phyloP scores from a whole-genome alignment of 2,113 vertebrate genomes.

The Datnioides undecimradiatus region DNA sequence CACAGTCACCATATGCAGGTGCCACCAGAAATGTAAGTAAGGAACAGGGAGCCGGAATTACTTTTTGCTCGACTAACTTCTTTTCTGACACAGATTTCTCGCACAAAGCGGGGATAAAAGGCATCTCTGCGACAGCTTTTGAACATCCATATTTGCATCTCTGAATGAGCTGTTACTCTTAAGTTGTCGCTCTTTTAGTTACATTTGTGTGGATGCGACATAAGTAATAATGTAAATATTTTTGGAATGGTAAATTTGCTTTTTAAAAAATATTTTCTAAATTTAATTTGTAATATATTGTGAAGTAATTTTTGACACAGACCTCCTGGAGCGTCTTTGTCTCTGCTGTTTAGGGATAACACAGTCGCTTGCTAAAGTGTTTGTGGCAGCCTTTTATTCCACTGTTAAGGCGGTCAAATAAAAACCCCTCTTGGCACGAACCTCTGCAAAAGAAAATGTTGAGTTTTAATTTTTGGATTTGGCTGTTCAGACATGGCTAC shows the following conservation, averaged over 20 bases:
- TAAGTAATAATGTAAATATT: not conserved
- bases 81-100: conserved; percentile 15
- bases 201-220: conserved; percentile 5
- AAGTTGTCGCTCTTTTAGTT: conserved; percentile 5
- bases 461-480: conserved; percentile 19
- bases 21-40: conserved; percentile 55
- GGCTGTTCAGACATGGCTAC: not conserved
- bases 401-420: conserved; percentile 1
- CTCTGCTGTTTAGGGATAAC: conserved; percentile 25
- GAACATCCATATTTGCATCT: not conserved
- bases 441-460: conserved; percentile 9
- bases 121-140: not conserved
- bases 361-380: not conserved
- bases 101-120: not conserved
- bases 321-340: conserved; percentile 17
- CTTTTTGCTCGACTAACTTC: conserved; percentile 32
- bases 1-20: conserved; percentile 45
- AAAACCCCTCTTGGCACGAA: conserved; percentile 8
- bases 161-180: not conserved
- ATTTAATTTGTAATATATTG: not conserved
- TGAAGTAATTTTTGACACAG: conserved; percentile 2
- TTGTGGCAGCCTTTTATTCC: conserved; percentile 36
- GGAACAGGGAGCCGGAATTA: conserved; percentile 39
- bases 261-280: not conserved
- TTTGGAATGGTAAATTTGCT: not conserved